Evolutionary conservation across 2,888 invertebrate genomes (phyloP), one percentile per base, ranked within the genome.

Genomic region (Phalangium opilio): DNA sequence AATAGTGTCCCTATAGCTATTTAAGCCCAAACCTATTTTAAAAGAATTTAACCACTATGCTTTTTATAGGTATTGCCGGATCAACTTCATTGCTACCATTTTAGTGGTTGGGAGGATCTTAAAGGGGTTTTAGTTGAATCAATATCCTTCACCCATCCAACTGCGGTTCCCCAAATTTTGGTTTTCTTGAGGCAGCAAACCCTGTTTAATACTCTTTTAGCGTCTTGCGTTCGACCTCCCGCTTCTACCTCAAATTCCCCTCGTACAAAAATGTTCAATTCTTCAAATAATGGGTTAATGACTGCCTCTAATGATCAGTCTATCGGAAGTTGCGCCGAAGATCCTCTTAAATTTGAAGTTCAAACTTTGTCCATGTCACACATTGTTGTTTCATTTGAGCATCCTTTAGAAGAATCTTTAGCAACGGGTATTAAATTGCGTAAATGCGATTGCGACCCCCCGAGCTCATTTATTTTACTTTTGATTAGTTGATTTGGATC

Each of bases 131-230:
- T 81, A 58, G 79, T 87, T 43, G 71, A 75, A 43, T 81, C 79
- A 52, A 80, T 95, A 48, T 89, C 90, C 0, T 93, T 93, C 70
- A 87, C 86, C 0, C 90, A 91, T 69, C 91, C 93, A 2, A 79
- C 83, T 7, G 87, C 90, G 65, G 87, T 91, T 50, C 81, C 90
- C 42, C 80, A 81, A 62, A 83, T 95, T 58, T 73, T 95, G 34
- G 77, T 78, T 35, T 76, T 79, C 54, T 73, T 95, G 14, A 74
- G 91, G 3, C 87, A 89, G 60, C 93, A 95, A 68, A 81, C 87
- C 34, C 73, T 91, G 14, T 91, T 93, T 70, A 93, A 91, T 66
- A 78, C 84, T 15, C 75, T 93, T 38, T 72, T 95, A 40, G 74
- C 81, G 20, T 89, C 89, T 66, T 91, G 91, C 65, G 82, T 95